Conservation (phyloP, 1,140 invertebrate species). For the Psix sp. region DNA sequence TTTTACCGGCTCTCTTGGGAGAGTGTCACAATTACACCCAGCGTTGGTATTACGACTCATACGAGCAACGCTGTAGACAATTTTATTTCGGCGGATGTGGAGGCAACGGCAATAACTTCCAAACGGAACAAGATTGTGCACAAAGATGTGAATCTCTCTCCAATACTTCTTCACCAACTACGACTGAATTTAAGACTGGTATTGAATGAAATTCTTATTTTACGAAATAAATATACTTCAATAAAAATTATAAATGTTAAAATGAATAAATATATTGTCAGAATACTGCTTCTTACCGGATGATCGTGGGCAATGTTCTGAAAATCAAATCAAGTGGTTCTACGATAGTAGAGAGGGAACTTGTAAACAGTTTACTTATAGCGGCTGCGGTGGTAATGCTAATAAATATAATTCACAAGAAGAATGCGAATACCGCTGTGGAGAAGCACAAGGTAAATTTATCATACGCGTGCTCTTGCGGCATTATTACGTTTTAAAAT, state of each 20-base stretch:
- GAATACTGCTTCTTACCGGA: conserved; percentile 84
- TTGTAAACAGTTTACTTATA: conserved; percentile 89
- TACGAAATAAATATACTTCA: neutral
- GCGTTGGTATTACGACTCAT: conserved; percentile 91
- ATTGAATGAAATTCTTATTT: conserved; percentile 7
- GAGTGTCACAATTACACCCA: conserved; percentile 87
- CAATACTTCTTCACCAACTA: conserved; percentile 64
- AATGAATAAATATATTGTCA: conserved; percentile 65
- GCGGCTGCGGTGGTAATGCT: conserved; percentile 90
- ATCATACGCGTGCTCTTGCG: too few species aligned
- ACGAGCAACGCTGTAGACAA: conserved; percentile 82
- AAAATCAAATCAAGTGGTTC: conserved; percentile 82
- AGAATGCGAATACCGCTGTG: conserved; percentile 88
- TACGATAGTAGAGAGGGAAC: conserved; percentile 87
- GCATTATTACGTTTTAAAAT: too few species aligned
- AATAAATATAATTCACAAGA: conserved; percentile 89
- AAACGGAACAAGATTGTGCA: conserved; percentile 81
- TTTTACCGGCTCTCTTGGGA: conserved; percentile 85
- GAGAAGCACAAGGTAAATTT: conserved; percentile 81
- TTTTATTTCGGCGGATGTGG: conserved; percentile 91
- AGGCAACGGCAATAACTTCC: conserved; percentile 89
- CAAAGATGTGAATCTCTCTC: conserved; percentile 78
- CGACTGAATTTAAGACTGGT: conserved; percentile 68
- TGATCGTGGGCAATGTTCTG: conserved; percentile 84
- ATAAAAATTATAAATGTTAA: conserved; percentile 1